Evolutionary conservation across 2,113 vertebrate species (phyloP).

Genomic region (Orientallactaga bullata): DNA sequence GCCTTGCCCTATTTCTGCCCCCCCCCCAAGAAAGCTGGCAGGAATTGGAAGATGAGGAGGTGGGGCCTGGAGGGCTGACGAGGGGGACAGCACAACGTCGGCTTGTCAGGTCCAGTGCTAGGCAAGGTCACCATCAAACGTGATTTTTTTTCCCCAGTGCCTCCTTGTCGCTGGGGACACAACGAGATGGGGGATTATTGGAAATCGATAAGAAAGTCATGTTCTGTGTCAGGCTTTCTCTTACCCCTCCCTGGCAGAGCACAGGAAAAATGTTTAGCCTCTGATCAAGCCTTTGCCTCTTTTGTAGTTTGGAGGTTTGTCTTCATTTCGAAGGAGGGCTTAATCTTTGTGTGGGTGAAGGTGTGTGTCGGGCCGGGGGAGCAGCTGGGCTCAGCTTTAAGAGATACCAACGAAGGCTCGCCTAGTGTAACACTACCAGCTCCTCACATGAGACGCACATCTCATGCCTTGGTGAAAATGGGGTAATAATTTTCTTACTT

Average conservation of each 20-base stretch:
- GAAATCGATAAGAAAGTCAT: conserved; percentile 4
- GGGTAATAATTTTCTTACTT: background rate
- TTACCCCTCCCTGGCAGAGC: background rate
- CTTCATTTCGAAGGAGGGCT: background rate
- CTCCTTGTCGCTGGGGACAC: background rate
- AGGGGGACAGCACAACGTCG: accelerated
- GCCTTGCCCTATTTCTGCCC: background rate
- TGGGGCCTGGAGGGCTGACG: background rate
- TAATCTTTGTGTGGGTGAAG: background rate
- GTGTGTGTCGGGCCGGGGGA: background rate
- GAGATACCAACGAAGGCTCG: accelerated
- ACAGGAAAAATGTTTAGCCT: background rate
- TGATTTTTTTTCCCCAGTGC: background rate
- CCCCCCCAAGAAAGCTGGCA: background rate
- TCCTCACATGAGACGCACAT: background rate
- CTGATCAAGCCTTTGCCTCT: background rate
- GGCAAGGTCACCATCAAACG: background rate
- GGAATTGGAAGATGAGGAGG: background rate
- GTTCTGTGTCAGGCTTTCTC: background rate
- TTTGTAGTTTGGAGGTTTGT: background rate
- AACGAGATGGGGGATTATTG: background rate
- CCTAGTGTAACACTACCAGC: accelerated
- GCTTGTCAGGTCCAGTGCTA: too few relatives aligned
- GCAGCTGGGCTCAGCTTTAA: background rate
- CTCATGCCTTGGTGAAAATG: background rate